Percentiles rank a stretch among this genome's conserved stretches.
These are phyloP conservation scores for Myzus persicae DNA, from an alignment of 1,140 invertebrate genomes.

Conservation along the genomic window DNA sequence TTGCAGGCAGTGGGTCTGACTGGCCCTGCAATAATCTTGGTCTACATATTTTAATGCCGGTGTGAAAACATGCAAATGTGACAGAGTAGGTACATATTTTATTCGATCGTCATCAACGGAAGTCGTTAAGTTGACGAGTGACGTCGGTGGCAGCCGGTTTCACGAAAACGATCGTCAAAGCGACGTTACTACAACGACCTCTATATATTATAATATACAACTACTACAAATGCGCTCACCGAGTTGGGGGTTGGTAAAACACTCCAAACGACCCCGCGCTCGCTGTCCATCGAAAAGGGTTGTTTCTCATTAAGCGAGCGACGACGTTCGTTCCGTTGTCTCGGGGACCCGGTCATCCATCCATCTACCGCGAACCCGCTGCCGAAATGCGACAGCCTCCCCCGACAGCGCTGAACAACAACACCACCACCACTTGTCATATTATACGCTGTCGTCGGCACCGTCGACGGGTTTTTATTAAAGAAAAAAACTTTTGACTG, in stretches of 20 bases:
- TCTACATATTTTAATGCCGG: too few species aligned
- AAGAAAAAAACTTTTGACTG: not conserved
- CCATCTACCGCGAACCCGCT: not conserved
- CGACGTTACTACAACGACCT: not conserved
- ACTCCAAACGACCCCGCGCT: not conserved
- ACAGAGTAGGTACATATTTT: too few species aligned
- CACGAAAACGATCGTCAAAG: constrained; percentile 2
- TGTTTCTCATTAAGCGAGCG: constrained; percentile 52
- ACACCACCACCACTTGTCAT: not conserved
- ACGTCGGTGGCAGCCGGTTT: constrained; percentile 5
- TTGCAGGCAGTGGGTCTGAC: too few species aligned
- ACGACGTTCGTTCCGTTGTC: not conserved
- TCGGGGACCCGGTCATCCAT: constrained; percentile 20
- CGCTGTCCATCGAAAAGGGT: constrained; percentile 9
- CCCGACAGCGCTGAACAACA: not conserved
- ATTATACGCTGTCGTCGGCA: not conserved
- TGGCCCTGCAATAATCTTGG: too few species aligned
- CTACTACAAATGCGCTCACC: not conserved
- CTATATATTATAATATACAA: not conserved
- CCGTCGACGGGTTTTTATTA: not conserved
- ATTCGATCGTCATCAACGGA: not conserved
- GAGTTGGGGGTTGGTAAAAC: not conserved
- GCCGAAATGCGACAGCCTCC: not conserved
- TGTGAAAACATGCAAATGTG: too few species aligned
- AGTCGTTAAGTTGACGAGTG: not conserved